Base-by-base conservation (phyloP, 2,888 invertebrate genomes). In the Pterostichus niger region DNA sequence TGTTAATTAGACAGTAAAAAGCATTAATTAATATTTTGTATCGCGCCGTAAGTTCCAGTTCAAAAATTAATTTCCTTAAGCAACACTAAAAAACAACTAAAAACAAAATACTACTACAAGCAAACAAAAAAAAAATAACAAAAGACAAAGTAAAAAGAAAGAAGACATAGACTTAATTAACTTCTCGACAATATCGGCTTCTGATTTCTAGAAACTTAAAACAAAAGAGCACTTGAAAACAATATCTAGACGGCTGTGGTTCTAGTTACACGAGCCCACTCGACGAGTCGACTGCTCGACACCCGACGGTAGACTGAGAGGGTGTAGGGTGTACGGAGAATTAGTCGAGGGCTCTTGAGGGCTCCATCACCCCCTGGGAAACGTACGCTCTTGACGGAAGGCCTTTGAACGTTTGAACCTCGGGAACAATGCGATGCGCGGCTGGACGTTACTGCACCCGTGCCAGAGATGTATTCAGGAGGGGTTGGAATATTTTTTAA, bases 191-290 rank as follows among this genome's bases (percentile, higher is more conserved):
- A 82, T 82, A 82, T 82, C 56, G 75, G 82, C 82, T 82, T 82
- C 75, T 82, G 82, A 82, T 82, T 73, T 82, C 82, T 49, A 75
- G 82, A 82, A 71, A 80, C 73, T 75, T 82, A 35, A 82, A 82
- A 82, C 82, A 82, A 82, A 82, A 82, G 82, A 71, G 73, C 75
- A 61, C 82, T 82, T 82, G 46, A 75, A 82, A 82, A 75, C 82
- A 82, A 82, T 82, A 82, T 82, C 82, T 73, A 54, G 31, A 35
- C 31, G 24, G 73, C 56, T 40, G 44, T 24, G 52, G 73, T 56
- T 61, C 75, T 82, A 61, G 82, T 82, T 82, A 49, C 75, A 82
- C 82, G 75, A 52, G 40, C 13, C 80, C 64, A 68, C 56, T 46
- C 24, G 33, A 44, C 44, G 61, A 56, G 9, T 40, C 40, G 40